Base-by-base conservation (phyloP, 2,797 vertebrate species). In the Halcyon leucocephala region DNA sequence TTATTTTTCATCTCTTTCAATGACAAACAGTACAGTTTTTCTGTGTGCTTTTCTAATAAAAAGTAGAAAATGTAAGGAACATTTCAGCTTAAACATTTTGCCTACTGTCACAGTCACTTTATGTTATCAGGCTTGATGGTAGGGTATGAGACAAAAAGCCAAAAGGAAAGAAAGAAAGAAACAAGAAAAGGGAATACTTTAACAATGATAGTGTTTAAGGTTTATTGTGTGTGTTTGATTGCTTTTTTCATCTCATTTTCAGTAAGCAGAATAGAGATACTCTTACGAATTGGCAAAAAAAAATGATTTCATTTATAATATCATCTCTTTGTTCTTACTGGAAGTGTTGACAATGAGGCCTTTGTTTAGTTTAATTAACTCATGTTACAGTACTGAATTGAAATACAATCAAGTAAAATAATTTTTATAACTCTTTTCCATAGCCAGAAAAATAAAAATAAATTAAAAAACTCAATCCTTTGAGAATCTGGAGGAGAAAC, bases 1-100 rank as follows among this genome's bases (percentile, higher is more conserved):
- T 98, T 98, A 92, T 97, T 97, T 96, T 97, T 96, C 87, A 93
- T 96, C 94, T 86, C 83, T 96, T 96, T 82, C 64, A 79, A 51
- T 74, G 74, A 82, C 92, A 92, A 89, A 93, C 16, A 46, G 28
- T 90, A 67, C 51, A 1, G 12, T 60, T 94, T 64, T 96, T 92
- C 89, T 82, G 29, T 94, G 69, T 86, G 65, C 69, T 97, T 95
- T 96, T 94, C 90, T 96, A 95, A 96, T 97, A 93, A 96, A 89
- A 97, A 93, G 74, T 89, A 91, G 95, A 97, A 97, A 95, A 97
- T 1, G 2, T 95, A 96, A 89, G 76, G 71, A 82, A 66, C 85
- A 89, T 95, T 97, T 88, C 91, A 46, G 81, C 83, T 91, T 92
- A 72, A 88, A 77, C 26, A 5, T 97, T 97, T 97, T 96, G 82